Percentiles rank a stretch among this genome's conserved stretches.
phyloP scores from a whole-genome alignment of 2,888 invertebrate species.

The Hipparchia semele region DNA sequence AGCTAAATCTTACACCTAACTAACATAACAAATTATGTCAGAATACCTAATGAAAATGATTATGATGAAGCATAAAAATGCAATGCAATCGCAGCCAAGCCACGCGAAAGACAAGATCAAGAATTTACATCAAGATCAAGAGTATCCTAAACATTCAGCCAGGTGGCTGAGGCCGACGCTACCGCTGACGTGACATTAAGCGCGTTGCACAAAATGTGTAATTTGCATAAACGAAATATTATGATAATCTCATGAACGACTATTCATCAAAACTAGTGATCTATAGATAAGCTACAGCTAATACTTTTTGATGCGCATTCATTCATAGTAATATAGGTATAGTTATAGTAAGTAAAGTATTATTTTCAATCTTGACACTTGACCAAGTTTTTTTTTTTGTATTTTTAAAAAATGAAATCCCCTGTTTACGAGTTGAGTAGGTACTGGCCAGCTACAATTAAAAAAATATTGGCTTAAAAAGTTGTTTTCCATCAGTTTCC shows the following conservation, averaged over 20 bases:
- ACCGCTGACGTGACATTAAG: neutral
- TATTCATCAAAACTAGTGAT: neutral
- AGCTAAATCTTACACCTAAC: too few species aligned
- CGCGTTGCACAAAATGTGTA: neutral
- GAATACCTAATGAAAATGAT: too few species aligned
- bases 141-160: neutral
- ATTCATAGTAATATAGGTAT: neutral
- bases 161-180: neutral
- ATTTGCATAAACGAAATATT: constrained; percentile 13
- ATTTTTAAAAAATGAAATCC: neutral
- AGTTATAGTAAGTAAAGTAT: neutral
- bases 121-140: too few species aligned
- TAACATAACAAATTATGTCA: too few species aligned
- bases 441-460: neutral
- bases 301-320: neutral
- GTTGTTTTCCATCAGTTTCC: constrained; percentile 5
- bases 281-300: neutral
- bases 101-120: too few species aligned
- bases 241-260: neutral
- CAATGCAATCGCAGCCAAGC: too few species aligned
- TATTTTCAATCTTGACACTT: neutral
- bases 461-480: neutral
- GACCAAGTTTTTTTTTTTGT: too few species aligned
- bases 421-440: neutral
- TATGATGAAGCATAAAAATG: too few species aligned